Evolutionary conservation across 2,888 invertebrate genomes (phyloP).

Genomic region (Chymomyza caudatula): DNA sequence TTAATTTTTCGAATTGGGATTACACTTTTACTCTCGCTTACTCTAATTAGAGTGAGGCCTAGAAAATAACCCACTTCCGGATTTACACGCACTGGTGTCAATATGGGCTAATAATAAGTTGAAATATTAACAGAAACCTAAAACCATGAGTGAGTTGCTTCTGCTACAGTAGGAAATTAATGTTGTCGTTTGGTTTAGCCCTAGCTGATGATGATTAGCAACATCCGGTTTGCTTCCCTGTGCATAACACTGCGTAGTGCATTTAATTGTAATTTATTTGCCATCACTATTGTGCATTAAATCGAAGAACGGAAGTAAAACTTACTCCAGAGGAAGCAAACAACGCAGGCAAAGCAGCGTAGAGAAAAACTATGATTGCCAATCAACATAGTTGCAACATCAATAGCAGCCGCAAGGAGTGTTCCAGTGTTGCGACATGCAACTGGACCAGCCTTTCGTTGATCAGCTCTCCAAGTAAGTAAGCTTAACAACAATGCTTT

Average conservation of each 20-base stretch:
- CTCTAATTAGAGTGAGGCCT: neutral
- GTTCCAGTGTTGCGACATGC: neutral
- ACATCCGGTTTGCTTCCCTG: neutral
- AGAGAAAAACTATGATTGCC: neutral
- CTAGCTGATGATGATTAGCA: neutral
- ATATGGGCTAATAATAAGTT: neutral
- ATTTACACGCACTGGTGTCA: neutral
- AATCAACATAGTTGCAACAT: neutral
- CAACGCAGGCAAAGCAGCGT: neutral
- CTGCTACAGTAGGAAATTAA: neutral
- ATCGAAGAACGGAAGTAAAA: neutral
- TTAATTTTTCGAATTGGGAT: neutral
- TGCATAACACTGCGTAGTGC: neutral
- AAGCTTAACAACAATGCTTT: neutral
- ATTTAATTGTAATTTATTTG: neutral
- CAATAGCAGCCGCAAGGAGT: neutral
- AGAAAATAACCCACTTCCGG: neutral
- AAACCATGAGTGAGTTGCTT: neutral
- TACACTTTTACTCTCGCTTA: neutral
- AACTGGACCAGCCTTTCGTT: neutral
- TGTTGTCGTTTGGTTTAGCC: neutral
- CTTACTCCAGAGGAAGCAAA: neutral
- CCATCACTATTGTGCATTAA: neutral
- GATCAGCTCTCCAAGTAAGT: neutral
- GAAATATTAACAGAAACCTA: neutral